phyloP scores from a whole-genome alignment of 2,113 vertebrate species.

The Dipodomys spectabilis region DNA sequence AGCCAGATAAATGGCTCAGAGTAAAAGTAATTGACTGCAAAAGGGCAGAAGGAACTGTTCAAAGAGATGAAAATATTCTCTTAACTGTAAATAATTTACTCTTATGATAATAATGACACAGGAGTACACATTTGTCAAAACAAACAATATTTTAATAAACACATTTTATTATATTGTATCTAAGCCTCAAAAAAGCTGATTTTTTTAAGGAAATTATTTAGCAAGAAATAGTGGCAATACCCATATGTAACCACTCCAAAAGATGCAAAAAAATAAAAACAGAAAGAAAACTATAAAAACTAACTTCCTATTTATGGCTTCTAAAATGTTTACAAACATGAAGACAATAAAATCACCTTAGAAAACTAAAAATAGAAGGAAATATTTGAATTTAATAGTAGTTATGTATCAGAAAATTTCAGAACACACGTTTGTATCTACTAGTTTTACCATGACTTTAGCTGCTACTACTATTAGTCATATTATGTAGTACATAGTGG shows the following conservation, averaged over 20 bases:
- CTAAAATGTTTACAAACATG: constrained; percentile 21
- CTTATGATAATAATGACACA: neutral
- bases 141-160: constrained; percentile 37
- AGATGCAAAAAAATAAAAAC: neutral
- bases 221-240: neutral
- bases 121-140: neutral
- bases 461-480: neutral
- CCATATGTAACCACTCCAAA: neutral
- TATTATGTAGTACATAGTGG: neutral
- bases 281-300: neutral
- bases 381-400: constrained; percentile 28
- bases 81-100: neutral
- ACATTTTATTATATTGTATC: neutral
- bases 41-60: neutral
- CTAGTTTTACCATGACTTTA: constrained; percentile 37
- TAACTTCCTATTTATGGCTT: neutral
- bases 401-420: constrained; percentile 5
- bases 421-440: neutral
- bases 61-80: constrained; percentile 15
- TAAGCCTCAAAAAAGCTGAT: constrained; percentile 11
- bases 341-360: constrained; percentile 15
- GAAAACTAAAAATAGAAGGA: constrained; percentile 25
- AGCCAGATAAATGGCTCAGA: neutral
- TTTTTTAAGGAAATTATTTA: constrained; percentile 29
- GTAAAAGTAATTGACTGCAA: neutral